These are phyloP conservation scores for Ochropleura leucogaster DNA, from an alignment of 2,888 invertebrate species.

Conservation along the genomic window DNA sequence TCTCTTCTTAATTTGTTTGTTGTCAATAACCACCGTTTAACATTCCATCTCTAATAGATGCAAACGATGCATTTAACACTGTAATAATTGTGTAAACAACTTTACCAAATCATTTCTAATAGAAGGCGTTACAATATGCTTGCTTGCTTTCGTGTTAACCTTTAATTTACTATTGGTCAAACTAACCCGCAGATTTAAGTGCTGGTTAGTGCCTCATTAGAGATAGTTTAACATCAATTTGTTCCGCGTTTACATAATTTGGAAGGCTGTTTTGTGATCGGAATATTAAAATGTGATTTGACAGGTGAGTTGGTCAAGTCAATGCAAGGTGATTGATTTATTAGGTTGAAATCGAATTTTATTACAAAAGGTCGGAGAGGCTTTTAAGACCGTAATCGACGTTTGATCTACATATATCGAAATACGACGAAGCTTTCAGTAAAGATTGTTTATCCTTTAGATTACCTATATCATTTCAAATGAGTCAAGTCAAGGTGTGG, in stretches of 20 bases:
- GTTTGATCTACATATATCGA: constrained; percentile 1
- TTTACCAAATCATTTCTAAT: constrained; percentile 46
- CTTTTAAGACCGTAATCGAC: background rate
- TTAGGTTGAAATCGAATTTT: background rate
- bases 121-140: constrained; percentile 46
- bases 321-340: constrained; percentile 23
- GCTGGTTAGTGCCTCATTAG: constrained; percentile 58
- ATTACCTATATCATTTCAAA: background rate
- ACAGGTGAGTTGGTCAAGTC: background rate
- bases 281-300: constrained; percentile 41
- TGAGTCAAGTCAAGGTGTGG: background rate
- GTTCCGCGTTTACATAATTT: constrained; percentile 40
- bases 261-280: constrained; percentile 21
- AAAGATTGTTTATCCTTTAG: background rate
- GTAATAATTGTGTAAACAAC: constrained; percentile 49
- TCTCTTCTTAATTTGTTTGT: constrained; percentile 22
- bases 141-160: constrained; percentile 58
- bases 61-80: constrained; percentile 32
- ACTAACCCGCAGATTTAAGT: constrained; percentile 61
- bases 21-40: constrained; percentile 45
- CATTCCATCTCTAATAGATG: constrained; percentile 51
- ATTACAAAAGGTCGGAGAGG: constrained; percentile 5
- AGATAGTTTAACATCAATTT: constrained; percentile 49
- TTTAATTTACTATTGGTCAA: constrained; percentile 66
- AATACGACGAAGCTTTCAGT: background rate